Evolutionary conservation across 1,140 invertebrate genomes (phyloP), one percentile per base, ranked within the genome.

Genomic region (Kradibia gibbosae): DNA sequence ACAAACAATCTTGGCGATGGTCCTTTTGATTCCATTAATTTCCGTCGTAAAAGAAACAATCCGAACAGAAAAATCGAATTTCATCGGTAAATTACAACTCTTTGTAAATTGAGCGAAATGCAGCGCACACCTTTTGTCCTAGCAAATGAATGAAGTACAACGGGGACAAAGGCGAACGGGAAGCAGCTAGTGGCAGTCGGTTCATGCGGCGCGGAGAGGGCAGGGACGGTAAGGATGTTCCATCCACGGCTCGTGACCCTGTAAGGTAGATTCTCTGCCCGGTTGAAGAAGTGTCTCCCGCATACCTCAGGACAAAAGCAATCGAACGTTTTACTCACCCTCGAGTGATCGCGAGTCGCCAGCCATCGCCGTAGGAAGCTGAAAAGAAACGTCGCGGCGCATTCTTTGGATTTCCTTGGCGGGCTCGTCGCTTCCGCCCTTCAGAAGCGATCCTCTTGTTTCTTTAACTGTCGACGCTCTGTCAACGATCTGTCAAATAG

Each of bases 401-500:
- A 80, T 80, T 80, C 78, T 80, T 80, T 31, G 78, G 71, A 74
- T 80, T 74, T 80, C 71, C 79, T 81, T 72, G 70, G 72, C 34
- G 71, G 7, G 53, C 28, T 17, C 28, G n/a, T 7, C 10, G 31
- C 57, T 74, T 67, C 48, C 57, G 53, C 28, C n/a, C 36, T 57
- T 75, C 55, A 74, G 60, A 75, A 74, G 20, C 79, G 70, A 42
- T 75, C 72, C 53, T 74, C 79, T 81, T 78, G 82, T 83, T 83
- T 83, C 78, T 83, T 65, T 55, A 80, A 77, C 74, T 73, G 78
- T 78, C 75, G 75, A 78, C 74, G 72, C 22, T 8, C 60, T 36
- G 78, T 45, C 73, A 72, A 76, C 82, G 78, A 80, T 83, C 65
- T 80, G 78, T 83, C 82, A 83, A 83, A 83, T 67, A 39, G 39